Percentiles rank a stretch among this genome's conserved stretches.
These are phyloP conservation scores for Eucidaris tribuloides DNA, from an alignment of 35 echinoderm and acorn worm genomes.

Conservation along the genomic window DNA sequence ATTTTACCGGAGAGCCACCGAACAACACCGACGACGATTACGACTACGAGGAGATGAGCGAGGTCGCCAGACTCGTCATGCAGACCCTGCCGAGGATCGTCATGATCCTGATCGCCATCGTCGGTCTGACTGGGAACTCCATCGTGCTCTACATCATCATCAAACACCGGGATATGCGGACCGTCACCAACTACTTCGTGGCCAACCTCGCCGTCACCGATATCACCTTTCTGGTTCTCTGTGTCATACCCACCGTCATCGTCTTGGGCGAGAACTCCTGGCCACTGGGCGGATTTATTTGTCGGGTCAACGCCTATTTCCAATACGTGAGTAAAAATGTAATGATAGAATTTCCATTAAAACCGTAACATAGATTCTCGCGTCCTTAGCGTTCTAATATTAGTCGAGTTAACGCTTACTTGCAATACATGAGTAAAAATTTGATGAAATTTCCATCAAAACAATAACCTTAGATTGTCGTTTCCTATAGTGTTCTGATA, in stretches of 20 bases:
- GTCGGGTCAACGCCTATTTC: constrained; percentile 60
- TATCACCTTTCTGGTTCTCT: constrained; percentile 67
- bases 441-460: no score
- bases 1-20: neutral
- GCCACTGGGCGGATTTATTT: constrained; percentile 64
- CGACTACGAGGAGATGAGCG: neutral
- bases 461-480: no score
- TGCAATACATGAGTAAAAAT: constrained; percentile 92
- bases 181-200: constrained; percentile 97
- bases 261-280: constrained; percentile 9
- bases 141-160: constrained; percentile 77
- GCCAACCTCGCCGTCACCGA: constrained; percentile 84
- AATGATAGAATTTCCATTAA: no score
- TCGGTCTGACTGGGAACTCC: constrained; percentile 78
- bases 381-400: no score
- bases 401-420: constrained; percentile 58
- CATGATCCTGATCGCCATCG: constrained; percentile 19
- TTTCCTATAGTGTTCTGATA: no score
- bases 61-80: neutral
- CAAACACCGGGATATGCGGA: constrained; percentile 90
- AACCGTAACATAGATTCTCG: no score
- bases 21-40: neutral
- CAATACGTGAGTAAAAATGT: constrained; percentile 94
- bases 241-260: constrained; percentile 64
- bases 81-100: constrained; percentile 11